These are phyloP conservation scores for Venustaconcha ellipsiformis DNA, from an alignment of 1,140 invertebrate genomes.

Conservation along the genomic window DNA sequence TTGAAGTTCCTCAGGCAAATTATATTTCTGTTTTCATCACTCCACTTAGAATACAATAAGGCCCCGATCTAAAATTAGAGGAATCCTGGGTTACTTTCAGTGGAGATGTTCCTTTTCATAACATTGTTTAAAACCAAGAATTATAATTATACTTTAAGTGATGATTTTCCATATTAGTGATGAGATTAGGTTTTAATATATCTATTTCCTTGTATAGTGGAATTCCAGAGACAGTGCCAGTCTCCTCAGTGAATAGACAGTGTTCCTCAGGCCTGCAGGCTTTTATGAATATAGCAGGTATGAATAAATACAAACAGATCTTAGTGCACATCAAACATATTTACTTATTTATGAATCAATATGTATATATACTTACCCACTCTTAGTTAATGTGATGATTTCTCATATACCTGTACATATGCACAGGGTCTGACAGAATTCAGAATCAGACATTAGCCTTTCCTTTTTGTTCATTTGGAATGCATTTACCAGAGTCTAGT, in stretches of 20 bases:
- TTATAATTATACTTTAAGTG: not conserved
- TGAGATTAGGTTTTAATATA: not conserved
- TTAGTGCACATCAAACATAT: not conserved
- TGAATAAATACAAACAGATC: not conserved
- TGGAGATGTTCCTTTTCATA: no score
- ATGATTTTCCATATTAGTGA: not conserved
- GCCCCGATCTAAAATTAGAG: no score
- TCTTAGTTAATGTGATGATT: no score
- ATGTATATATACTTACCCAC: no score
- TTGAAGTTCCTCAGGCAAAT: no score
- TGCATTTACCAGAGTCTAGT: not conserved
- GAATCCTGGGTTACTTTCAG: no score
- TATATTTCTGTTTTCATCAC: no score
- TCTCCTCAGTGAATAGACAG: conserved; percentile 55
- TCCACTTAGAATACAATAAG: no score
- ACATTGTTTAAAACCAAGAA: no score
- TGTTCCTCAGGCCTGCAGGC: conserved; percentile 65
- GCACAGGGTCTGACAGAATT: not conserved
- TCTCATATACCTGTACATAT: not conserved
- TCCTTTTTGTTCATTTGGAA: not conserved
- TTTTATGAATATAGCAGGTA: conserved; percentile 61
- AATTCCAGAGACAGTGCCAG: conserved; percentile 57
- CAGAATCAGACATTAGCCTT: not conserved
- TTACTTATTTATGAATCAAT: not conserved
- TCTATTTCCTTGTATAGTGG: conserved; percentile 39